A percentile compares a stretch with the other conserved stretches of the same genome.
phyloP scores from a whole-genome alignment of 2,888 invertebrate species.

The Erannis defoliaria region DNA sequence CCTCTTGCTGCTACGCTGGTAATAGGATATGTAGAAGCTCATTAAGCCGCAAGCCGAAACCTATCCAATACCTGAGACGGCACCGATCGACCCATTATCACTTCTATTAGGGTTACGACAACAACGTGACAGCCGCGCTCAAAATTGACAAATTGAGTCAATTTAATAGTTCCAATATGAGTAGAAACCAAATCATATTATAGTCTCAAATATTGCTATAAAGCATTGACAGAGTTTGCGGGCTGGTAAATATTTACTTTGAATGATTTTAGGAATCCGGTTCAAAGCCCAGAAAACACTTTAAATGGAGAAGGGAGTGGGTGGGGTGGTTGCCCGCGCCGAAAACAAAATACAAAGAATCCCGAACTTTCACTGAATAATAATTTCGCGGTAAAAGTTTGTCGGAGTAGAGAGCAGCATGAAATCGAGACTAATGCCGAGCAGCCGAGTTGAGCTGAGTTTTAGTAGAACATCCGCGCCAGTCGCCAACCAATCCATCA shows the following conservation, averaged over 20 bases:
- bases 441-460: constrained; percentile 75
- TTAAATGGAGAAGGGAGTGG: constrained; percentile 55
- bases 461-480: constrained; percentile 82
- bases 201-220: neutral
- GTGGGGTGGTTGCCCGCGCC: constrained; percentile 37
- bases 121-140: neutral
- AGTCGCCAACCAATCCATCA: constrained; percentile 86
- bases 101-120: constrained; percentile 47
- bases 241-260: constrained; percentile 35
- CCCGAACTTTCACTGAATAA: constrained; percentile 81
- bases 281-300: constrained; percentile 62
- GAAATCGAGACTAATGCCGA: constrained; percentile 80
- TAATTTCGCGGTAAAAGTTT: constrained; percentile 79
- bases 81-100: constrained; percentile 52
- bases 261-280: constrained; percentile 58
- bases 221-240: constrained; percentile 18
- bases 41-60: constrained; percentile 68
- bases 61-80: constrained; percentile 61
- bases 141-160: constrained; percentile 5
- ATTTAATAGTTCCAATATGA: constrained; percentile 2
- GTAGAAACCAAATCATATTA: constrained; percentile 1
- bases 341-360: constrained; percentile 77
- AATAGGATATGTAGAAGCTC: constrained; percentile 72
- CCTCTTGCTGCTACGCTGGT: constrained; percentile 49
- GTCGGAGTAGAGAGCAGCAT: constrained; percentile 66